Conservation (phyloP, 2,888 invertebrate species). For the Ornithoptera alexandrae region DNA sequence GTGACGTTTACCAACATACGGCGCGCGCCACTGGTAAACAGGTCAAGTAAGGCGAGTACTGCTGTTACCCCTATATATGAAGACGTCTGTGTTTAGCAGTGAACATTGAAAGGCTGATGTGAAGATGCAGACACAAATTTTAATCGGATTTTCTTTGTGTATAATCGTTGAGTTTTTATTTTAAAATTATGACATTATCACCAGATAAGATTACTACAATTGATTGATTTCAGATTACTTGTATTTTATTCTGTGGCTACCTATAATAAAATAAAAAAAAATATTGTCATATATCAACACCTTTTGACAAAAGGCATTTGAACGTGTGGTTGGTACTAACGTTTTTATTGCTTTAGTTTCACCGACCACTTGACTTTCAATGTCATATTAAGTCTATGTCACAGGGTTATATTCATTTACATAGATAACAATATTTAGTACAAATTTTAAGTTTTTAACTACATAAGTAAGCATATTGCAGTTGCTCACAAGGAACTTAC, state of each 20-base stretch:
- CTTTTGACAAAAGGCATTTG: background rate
- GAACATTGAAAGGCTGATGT: too few relatives aligned
- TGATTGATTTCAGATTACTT: slow-evolving; percentile 2
- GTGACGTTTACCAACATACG: too few relatives aligned
- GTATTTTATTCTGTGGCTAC: background rate
- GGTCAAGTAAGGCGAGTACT: too few relatives aligned
- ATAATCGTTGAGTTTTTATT: background rate
- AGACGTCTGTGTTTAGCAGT: too few relatives aligned
- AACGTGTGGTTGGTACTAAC: background rate
- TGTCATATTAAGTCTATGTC: background rate
- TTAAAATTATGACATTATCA: background rate
- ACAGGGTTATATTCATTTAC: background rate
- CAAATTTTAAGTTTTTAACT: background rate
- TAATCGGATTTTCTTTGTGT: background rate
- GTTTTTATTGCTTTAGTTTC: background rate
- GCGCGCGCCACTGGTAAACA: too few relatives aligned
- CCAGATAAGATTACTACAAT: slow-evolving; percentile 14
- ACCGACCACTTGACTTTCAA: background rate
- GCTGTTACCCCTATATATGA: too few relatives aligned
- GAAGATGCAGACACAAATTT: too few relatives aligned
- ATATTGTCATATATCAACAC: background rate
- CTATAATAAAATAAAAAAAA: background rate
- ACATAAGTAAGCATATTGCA: background rate
- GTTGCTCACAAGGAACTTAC: background rate
- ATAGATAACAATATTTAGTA: background rate